Percentiles rank a stretch among this genome's conserved stretches.
Evolutionary conservation across 2,113 vertebrate genomes (phyloP).

Genomic region (Myocastor coypus): DNA sequence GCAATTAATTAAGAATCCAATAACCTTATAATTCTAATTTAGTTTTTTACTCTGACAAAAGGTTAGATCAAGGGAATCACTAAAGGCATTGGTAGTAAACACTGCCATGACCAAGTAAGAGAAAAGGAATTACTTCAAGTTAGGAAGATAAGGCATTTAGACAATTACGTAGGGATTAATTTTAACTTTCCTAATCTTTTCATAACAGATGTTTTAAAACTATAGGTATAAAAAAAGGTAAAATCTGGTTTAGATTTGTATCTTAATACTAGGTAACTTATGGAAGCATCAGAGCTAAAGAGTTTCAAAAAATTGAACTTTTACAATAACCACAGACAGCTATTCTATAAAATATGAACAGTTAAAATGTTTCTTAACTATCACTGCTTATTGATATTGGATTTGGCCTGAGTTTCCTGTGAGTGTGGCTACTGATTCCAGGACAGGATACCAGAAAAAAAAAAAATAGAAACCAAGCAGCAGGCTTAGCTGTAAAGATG

Average conservation of each 20-base stretch:
- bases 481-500: neutral
- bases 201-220: neutral
- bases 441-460: neutral
- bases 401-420: neutral
- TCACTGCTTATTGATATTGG: neutral
- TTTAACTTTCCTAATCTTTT: constrained; percentile 12
- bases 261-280: neutral
- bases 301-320: neutral
- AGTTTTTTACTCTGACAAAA: neutral
- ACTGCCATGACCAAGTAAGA: neutral
- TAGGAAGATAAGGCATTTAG: neutral
- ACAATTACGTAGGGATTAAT: neutral
- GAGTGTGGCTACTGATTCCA: neutral
- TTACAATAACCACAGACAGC: neutral
- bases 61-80: neutral
- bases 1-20: neutral
- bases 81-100: neutral
- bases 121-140: neutral
- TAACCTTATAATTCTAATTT: neutral
- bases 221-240: neutral
- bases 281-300: neutral
- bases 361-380: neutral
- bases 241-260: neutral
- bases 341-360: neutral
- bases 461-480: neutral